Evolutionary conservation across 2,113 vertebrate genomes (phyloP), one percentile per base, ranked within the genome.

Genomic region (Andinoacara biseriatus): DNA sequence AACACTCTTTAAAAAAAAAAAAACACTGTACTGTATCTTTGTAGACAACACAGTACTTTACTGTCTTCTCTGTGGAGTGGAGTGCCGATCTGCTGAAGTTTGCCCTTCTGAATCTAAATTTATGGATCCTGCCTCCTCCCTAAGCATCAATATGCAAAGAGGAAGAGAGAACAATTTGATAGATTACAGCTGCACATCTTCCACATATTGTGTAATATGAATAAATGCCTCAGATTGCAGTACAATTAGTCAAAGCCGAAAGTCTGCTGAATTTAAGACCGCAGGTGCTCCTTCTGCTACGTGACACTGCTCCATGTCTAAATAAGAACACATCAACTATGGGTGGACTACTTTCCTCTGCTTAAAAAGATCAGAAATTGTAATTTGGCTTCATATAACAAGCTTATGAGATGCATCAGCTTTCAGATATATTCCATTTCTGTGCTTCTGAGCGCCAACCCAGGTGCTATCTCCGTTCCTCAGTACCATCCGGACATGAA

Each of bases 381-480:
- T 84, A 80, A 87, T 87, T 89, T 88, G 78, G 82, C 78, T 83
- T 63, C 65, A 67, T 61, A 40, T 78, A 54, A 95, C 82, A 75
- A 89, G 92, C 94, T 96, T 92, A 46, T 75, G 87, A 91, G 69
- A 84, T 65, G 58, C 35, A 62, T 80, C 58, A 26, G 67, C 61
- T 87, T 83, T 78, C 24, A 87, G 74, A 83, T 58, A 57, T 81
- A 87, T 75, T 78, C 31, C 31, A 78, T 80, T 82, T 67, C 29
- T 59, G 31, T 87, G 59, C 49, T 84, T 78, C 7, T 24, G 13
- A 54, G 52, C n/a, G 74, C 85, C 83, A 86, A 78, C 33, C 60
- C 78, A 87, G 83, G 83, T 88, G 87, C 89, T 91, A 87, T 91
- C 86, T 88, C 60, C 18, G 58, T 46, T 87, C 58, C 43, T 33